These are phyloP conservation scores for Eclectus roratus DNA, from an alignment of 2,113 vertebrate species.

Conservation along the genomic window DNA sequence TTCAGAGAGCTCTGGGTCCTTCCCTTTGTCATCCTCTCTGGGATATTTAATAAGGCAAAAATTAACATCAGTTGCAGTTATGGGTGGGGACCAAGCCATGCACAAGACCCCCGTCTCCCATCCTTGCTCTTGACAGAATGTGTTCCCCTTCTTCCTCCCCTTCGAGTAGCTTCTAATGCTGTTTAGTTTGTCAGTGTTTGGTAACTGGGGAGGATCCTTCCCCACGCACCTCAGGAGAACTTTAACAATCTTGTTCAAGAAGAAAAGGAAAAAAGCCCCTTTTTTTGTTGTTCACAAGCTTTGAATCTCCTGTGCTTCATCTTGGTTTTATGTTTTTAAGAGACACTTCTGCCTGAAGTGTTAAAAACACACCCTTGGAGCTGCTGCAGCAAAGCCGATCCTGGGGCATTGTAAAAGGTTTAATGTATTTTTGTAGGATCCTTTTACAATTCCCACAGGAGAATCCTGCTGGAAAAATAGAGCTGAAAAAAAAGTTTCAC, in stretches of 20 bases:
- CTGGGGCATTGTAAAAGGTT: background rate
- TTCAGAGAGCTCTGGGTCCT: background rate
- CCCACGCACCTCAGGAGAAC: background rate
- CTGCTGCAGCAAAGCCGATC: background rate
- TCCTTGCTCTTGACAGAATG: background rate
- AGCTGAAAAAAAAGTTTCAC: background rate
- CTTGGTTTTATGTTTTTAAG: background rate
- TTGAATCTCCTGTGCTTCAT: background rate
- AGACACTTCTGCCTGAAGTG: background rate
- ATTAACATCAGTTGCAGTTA: background rate
- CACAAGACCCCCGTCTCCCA: background rate
- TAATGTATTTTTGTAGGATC: slow-evolving; percentile 28
- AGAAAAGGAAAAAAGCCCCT: accelerated
- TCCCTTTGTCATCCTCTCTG: background rate
- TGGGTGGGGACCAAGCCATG: accelerated
- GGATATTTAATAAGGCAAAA: background rate
- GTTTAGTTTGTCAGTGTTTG: background rate
- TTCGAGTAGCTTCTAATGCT: background rate
- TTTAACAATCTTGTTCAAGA: background rate
- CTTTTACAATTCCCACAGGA: slow-evolving; percentile 17
- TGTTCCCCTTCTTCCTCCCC: background rate
- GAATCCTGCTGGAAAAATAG: background rate
- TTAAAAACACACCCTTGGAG: slow-evolving; percentile 36
- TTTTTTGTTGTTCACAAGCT: background rate
- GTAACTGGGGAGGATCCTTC: background rate